Evolutionary conservation across 2,888 invertebrate species (phyloP).

Genomic region (Ornithoptera alexandrae): DNA sequence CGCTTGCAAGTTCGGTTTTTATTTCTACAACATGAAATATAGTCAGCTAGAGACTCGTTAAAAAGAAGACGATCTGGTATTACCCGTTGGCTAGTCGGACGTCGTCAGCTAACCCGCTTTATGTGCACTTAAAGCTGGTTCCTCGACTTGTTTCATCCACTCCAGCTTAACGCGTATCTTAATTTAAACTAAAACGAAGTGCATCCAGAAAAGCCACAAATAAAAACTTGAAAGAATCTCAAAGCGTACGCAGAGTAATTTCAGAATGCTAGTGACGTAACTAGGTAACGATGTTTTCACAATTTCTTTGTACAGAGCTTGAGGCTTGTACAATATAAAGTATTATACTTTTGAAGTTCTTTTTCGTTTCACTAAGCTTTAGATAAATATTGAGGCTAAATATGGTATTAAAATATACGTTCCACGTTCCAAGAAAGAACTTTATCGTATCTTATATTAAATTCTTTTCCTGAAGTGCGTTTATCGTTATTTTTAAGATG

Average conservation of each 20-base stretch:
- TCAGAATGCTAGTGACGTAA: constrained; percentile 27
- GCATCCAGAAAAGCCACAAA: constrained; percentile 46
- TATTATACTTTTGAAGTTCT: constrained; percentile 9
- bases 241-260: constrained; percentile 29
- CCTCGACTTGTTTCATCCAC: constrained; percentile 66
- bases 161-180: constrained; percentile 69
- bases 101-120: constrained; percentile 64
- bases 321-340: constrained; percentile 14
- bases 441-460: no score
- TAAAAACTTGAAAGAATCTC: constrained; percentile 44
- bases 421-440: not conserved
- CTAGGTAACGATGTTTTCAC: constrained; percentile 17
- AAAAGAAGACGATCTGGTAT: constrained; percentile 70
- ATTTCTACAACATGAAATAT: constrained; percentile 63
- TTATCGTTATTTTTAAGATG: no score
- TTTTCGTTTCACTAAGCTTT: constrained; percentile 14
- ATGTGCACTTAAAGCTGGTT: constrained; percentile 71
- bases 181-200: constrained; percentile 58
- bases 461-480: no score
- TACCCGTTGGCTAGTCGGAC: constrained; percentile 58
- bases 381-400: constrained; percentile 7
- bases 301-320: constrained; percentile 17
- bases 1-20: constrained; percentile 58
- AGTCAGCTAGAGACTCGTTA: constrained; percentile 63
- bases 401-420: not conserved